phyloP scores from a whole-genome alignment of 2,797 vertebrate genomes.

The Notamacropus eugenii region DNA sequence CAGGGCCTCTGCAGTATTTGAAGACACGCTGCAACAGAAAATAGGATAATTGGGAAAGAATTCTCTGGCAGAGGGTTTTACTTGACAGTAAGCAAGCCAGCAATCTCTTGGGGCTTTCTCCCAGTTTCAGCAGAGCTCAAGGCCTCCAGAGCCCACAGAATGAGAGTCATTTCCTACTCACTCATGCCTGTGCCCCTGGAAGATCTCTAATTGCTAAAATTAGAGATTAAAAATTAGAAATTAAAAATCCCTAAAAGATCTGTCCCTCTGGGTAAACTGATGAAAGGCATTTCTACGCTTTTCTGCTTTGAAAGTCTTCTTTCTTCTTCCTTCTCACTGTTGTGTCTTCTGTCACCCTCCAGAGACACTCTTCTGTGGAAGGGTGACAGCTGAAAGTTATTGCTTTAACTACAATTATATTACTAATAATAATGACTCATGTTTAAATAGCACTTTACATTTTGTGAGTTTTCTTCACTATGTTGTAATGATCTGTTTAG shows the following conservation, averaged over 20 bases:
- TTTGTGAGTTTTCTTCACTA: not conserved
- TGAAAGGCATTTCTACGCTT: not conserved
- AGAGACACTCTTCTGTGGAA: not conserved
- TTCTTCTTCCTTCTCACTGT: not conserved
- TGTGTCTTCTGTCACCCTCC: not conserved
- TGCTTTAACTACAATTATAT: not conserved
- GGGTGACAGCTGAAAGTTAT: not conserved
- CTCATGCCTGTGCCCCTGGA: not conserved
- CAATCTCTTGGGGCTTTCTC: not conserved
- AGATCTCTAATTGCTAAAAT: not conserved
- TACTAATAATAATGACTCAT: not conserved
- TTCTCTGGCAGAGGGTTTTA: not conserved
- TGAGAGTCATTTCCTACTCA: not conserved
- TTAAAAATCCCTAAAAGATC: not conserved
- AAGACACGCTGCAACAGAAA: not conserved
- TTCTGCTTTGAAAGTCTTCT: not conserved
- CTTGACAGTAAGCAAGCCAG: not conserved
- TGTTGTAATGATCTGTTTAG: not conserved
- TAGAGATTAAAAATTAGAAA: not conserved
- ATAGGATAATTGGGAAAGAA: not conserved
- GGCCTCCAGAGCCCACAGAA: not conserved
- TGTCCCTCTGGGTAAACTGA: not conserved
- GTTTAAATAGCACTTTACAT: not conserved
- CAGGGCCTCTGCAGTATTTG: not conserved
- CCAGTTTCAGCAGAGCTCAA: not conserved